These are phyloP conservation scores for Rhagologus leucostigma DNA, from an alignment of 2,113 vertebrate species.

Conservation along the genomic window DNA sequence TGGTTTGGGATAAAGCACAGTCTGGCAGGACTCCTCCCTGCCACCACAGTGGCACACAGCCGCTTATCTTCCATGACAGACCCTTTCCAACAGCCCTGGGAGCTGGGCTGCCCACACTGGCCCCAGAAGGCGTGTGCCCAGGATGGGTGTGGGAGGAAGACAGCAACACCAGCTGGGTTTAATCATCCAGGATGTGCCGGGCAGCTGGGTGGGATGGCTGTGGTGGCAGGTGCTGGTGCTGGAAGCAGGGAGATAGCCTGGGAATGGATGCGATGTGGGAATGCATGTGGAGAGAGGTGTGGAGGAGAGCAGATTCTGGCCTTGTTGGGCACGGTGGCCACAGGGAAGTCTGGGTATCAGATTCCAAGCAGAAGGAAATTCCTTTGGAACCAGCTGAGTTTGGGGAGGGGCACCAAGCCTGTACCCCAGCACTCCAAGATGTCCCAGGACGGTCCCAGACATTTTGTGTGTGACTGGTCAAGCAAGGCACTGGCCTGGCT, in stretches of 20 bases:
- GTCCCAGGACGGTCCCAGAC: neutral
- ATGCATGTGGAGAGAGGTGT: neutral
- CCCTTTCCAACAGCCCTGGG: constrained; percentile 13
- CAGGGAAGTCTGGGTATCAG: neutral
- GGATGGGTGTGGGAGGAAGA: constrained; percentile 55
- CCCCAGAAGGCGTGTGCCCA: neutral
- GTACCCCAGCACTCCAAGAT: neutral
- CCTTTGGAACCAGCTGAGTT: neutral
- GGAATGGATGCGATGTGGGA: neutral
- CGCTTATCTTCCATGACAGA: constrained; percentile 42
- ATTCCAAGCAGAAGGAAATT: neutral
- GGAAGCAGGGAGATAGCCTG: neutral
- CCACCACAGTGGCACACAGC: constrained; percentile 11
- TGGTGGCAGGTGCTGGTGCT: neutral
- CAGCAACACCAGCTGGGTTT: constrained; percentile 4
- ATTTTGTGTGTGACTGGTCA: neutral
- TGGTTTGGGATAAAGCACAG: constrained; percentile 59
- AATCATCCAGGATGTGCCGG: constrained; percentile 47
- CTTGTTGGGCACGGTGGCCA: neutral
- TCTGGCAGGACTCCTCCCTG: constrained; percentile 51
- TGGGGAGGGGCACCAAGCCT: neutral
- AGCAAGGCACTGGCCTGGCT: neutral
- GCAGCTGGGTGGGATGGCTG: neutral
- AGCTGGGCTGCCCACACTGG: neutral
- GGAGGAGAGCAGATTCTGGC: neutral